Base-by-base conservation (phyloP, 1,140 invertebrate genomes). In the Cydia splendana region DNA sequence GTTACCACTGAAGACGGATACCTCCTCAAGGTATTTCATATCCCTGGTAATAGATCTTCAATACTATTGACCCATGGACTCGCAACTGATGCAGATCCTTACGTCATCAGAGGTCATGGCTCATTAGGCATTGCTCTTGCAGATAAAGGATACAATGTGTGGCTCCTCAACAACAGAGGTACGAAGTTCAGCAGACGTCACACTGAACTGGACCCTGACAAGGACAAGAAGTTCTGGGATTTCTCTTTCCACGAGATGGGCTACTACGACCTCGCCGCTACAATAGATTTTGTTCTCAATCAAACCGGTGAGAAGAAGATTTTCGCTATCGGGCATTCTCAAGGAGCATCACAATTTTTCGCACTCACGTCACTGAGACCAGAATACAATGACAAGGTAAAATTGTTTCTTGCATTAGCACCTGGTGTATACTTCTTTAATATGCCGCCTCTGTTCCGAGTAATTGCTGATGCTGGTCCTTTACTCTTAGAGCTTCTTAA, bases 221-320 rank as follows among this genome's bases (percentile, higher is more conserved):
- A 20, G 5, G 18, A 57, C 2, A 57, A 20, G 20, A 57, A 2
- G 9, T 57, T 57, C 9, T 57, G 53, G 53, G 53, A 57, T 20
- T 57, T 18, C 84, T 81, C 18, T 57, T 57, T 57, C 2, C 3
- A 57, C 53, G 4, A 57, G n/a, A 57, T 57, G 53, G 53, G 53
- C 18, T 57, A 57, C 53, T 57, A 57, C 53, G 53, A 57, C 18
- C 53, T 57, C n/a, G 53, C 53, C n/a, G 53, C 53, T 57, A 5
- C 6, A 9, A 57, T 57, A 18, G 53, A 57, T 57, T 57, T 18
- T 20, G n/a, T 57, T 20, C 18, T 13, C 4, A 7, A 57, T 57
- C 4, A 57, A 57, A 57, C n/a, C 1, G 53, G n/a, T 20, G 53
- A 57, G 18, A 5, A 57, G 4, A 57, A 20, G 5, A 57, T 57